phyloP scores from a whole-genome alignment of 1,140 invertebrate species.

The Formica exsecta region DNA sequence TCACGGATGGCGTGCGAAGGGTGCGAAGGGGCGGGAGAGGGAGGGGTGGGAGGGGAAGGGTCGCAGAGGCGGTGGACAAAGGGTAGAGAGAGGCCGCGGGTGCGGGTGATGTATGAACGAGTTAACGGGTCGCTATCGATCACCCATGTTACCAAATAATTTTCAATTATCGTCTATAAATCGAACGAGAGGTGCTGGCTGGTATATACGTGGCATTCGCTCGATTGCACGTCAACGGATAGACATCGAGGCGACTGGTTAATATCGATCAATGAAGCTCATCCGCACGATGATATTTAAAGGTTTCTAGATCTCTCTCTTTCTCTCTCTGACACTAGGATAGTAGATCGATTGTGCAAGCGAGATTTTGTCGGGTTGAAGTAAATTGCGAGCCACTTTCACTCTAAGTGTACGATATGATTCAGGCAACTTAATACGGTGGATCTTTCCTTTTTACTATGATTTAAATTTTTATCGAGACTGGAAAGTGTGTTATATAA shows the following conservation, averaged over 20 bases:
- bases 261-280: conserved; percentile 29
- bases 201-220: not conserved
- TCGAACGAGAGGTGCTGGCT: conserved; percentile 62
- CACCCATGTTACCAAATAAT: conserved; percentile 84
- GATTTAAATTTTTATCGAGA: conserved; percentile 1
- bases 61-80: conserved; percentile 50
- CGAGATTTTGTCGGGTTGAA: conserved; percentile 13
- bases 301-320: conserved; percentile 32
- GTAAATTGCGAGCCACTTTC: not conserved
- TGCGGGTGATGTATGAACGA: conserved; percentile 82
- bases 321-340: conserved; percentile 5
- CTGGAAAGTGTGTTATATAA: no score
- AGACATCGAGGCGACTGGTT: conserved; percentile 6
- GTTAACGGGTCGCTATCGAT: conserved; percentile 84
- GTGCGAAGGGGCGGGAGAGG: not conserved
- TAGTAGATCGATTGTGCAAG: conserved; percentile 35
- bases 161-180: conserved; percentile 83
- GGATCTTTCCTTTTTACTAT: not conserved
- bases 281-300: conserved; percentile 52
- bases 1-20: not conserved
- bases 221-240: conserved; percentile 25
- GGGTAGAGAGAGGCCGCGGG: conserved; percentile 56
- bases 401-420: not conserved
- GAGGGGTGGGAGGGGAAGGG: not conserved
- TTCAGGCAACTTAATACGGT: not conserved